Evolutionary conservation across 2,888 invertebrate genomes (phyloP), one percentile per base, ranked within the genome.

Genomic region (Sesia bembeciformis): DNA sequence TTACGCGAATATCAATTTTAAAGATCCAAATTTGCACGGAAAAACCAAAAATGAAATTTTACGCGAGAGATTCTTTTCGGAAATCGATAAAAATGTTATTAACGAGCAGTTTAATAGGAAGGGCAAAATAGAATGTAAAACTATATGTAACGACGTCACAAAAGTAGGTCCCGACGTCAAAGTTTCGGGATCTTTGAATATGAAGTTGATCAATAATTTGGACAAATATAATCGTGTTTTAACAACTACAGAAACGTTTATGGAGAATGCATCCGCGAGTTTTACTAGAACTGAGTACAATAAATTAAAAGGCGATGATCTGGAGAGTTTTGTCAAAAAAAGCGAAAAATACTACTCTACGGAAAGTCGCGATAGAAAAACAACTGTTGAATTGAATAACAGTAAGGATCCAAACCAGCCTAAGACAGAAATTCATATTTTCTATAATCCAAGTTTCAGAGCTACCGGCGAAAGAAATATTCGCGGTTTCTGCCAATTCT

Each of bases 371-470:
- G 86, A 86, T 50, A 70, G 76, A 5, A 70, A 76, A 1, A 86
- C 82, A 0, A 78, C 74, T 0, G 74, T 85, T 0, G 68, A 74
- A n/a, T 56, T 79, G 3, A 57, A 79, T 3, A 77, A 82, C 53
- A 76, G 80, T 46, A 40, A 4, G 5, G 6, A 38, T 5, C 53
- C 65, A 3, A 60, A 65, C 4, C 76, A 76, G 57, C 74, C 70
- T 0, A 79, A 83, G 57, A 90, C 90, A 0, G 87, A 90, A 59
- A 78, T 90, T 1, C 69, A 86, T 4, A 90, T 90, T 8, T 78
- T 89, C 23, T 90, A 90, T 54, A 90, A 90, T 57, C 90, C 90
- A 0, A 87, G 88, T 0, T 90, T 90, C 56, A 76, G 75, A 53
- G 65, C 76, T 0, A 78, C 81, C 0, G 71, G 74, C 0, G 66